Evolutionary conservation across 2,888 invertebrate species (phyloP).

Genomic region (Epistrophe grossulariae): DNA sequence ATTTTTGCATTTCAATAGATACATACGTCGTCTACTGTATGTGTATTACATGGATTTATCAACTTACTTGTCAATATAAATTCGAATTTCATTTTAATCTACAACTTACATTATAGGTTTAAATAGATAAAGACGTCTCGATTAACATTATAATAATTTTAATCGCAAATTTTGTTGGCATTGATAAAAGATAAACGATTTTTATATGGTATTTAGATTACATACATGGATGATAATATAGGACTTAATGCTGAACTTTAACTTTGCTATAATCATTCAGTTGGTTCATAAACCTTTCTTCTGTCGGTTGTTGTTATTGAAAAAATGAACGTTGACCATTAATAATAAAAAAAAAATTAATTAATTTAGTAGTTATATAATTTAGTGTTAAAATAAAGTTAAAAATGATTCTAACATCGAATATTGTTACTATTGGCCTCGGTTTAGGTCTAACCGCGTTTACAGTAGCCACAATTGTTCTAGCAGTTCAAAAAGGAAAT

Average conservation of each 20-base stretch:
- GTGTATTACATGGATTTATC: slow-evolving; percentile 10
- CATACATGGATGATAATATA: neutral
- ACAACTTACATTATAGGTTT: neutral
- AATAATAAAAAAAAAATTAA: neutral
- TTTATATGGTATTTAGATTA: slow-evolving; percentile 37
- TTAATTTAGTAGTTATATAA: neutral
- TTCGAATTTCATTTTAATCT: slow-evolving; percentile 32
- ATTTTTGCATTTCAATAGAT: neutral
- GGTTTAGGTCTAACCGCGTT: slow-evolving; percentile 82
- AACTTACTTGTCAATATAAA: slow-evolving; percentile 9
- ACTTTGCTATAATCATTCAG: slow-evolving; percentile 45
- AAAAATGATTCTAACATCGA: slow-evolving; percentile 80
- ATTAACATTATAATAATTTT: slow-evolving; percentile 27
- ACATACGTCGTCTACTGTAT: neutral
- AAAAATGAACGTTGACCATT: neutral
- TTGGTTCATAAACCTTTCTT: slow-evolving; percentile 25
- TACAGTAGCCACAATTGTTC: slow-evolving; percentile 85
- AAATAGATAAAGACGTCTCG: neutral
- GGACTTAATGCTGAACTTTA: neutral
- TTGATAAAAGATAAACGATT: slow-evolving; percentile 43
- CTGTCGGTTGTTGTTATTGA: neutral
- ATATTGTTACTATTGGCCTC: slow-evolving; percentile 79
- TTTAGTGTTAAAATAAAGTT: neutral
- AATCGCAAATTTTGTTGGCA: slow-evolving; percentile 31
- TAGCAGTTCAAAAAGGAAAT: slow-evolving; percentile 84